Evolutionary conservation across 2,888 invertebrate species (phyloP), one percentile per base, ranked within the genome.

Genomic region (Drosophila histrio): DNA sequence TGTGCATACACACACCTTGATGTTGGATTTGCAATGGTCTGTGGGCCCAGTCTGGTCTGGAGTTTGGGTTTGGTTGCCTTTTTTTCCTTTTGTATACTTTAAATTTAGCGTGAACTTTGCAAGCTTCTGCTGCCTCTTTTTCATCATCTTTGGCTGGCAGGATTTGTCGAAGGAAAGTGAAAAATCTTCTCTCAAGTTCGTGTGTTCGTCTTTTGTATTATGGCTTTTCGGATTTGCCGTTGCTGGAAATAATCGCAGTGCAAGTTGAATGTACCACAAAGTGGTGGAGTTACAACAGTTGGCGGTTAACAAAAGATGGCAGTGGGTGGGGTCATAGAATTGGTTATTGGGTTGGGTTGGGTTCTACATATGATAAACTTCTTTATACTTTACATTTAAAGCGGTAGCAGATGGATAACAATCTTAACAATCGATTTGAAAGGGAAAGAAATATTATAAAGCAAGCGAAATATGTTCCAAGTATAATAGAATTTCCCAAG

Each of bases 81-180:
- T 47, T 13, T 17, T 47, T 53, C 13, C 50, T 47, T 72, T 77
- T 77, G 77, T 76, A 32, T 57, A 60, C 58, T 60, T 76, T 77
- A 76, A 76, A 76, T 76, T 77, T 72, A 76, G 64, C 77, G 77
- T 76, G 69, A 77, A 76, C 73, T 76, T 74, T 67, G 30, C 22
- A 54, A 52, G 62, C 52, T 65, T 17, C 49, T 17, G n/a, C 57
- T 17, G 38, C 54, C 8, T 11, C n/a, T 17, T 11, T 24, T 34
- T 32, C 61, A 11, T 43, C 54, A 7, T 7, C 15, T 11, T 36
- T 38, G 38, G 19, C 58, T 60, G 44, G 19, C 60, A 68, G 68
- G 76, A 70, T 64, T 79, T 72, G 64, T 49, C 41, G 61, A 72
- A 62, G 75, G 58, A 86, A 83, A 82, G 80, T 80, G 84, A 82